Evolutionary conservation across 1,140 invertebrate species (phyloP), one percentile per base, ranked within the genome.

Genomic region (Leptinotarsa lineolata): DNA sequence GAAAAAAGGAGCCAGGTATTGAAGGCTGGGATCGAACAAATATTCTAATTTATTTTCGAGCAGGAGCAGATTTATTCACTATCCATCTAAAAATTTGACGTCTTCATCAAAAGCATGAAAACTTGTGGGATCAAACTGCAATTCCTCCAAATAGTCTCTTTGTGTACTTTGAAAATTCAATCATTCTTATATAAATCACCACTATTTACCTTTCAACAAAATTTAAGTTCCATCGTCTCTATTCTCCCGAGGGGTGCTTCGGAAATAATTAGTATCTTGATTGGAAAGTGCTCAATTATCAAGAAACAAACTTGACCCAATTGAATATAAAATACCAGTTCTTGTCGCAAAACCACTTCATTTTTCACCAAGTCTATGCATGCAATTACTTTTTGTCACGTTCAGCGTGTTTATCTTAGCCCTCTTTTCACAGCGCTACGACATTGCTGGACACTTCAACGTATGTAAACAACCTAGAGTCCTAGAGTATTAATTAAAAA

Each of bases 311-410:
- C 48, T 54, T 54, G 48, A 54, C 48, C 48, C 48, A n/a, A 54
- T 54, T 54, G n/a, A 54, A 54, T 13, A 8, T 15, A 54, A 54
- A 54, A 54, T 54, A 15, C 48, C 48, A 16, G 48, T 54, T 54
- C n/a, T 18, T 54, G 48, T 16, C 6, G 48, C 15, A 15, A 15
- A 8, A 54, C 45, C n/a, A 48, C 21, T 39, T 4, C 46, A 18
- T 20, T 46, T 22, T 48, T 68, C 67, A n/a, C 67, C 15, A 44
- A 44, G n/a, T 39, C 44, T 68, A 68, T 72, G 70, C 71, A 72
- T 72, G 20, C 71, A 72, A 72, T 72, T 72, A 72, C 71, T 72
- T 72, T 72, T 72, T 72, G 71, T 72, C 71, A 72, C 71, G 71
- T 72, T 67, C 71, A 58, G 39, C 65, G 11, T 24, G 71, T 72